These are phyloP conservation scores for Trachelus iudaicus DNA, from an alignment of 2,888 invertebrate species.

Conservation along the genomic window DNA sequence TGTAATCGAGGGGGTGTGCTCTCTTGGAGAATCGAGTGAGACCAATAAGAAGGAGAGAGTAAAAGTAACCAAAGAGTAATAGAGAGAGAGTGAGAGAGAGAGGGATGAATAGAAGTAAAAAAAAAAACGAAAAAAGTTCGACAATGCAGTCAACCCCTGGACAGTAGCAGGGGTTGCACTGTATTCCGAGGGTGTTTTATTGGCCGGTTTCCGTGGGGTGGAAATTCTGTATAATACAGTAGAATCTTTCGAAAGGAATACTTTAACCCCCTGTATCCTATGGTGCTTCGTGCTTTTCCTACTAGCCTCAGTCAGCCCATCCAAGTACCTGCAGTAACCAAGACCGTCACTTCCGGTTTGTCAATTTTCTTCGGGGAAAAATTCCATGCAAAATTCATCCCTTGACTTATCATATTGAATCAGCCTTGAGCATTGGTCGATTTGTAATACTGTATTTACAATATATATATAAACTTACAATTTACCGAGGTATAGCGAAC, in stretches of 20 bases:
- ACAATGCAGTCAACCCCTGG: constrained; percentile 54
- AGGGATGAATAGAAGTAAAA: constrained; percentile 39
- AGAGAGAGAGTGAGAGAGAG: constrained; percentile 20
- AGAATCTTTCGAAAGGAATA: constrained; percentile 29
- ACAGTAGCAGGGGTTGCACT: constrained; percentile 40
- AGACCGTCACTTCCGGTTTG: neutral
- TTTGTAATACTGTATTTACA: too few relatives aligned
- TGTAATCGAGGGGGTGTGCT: constrained; percentile 65
- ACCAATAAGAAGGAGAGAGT: constrained; percentile 29
- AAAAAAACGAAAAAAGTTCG: constrained; percentile 52
- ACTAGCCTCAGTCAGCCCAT: neutral
- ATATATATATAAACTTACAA: too few relatives aligned
- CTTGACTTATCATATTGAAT: neutral
- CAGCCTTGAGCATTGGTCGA: neutral
- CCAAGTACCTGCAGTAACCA: neutral
- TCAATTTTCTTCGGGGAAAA: neutral
- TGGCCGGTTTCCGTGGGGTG: constrained; percentile 64
- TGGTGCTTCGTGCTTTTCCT: neutral
- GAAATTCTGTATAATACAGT: constrained; percentile 48
- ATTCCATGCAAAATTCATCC: neutral
- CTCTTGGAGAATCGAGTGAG: constrained; percentile 31
- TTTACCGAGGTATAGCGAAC: neutral
- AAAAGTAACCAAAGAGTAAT: constrained; percentile 24
- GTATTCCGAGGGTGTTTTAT: constrained; percentile 59
- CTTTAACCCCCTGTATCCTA: constrained; percentile 5